Base-by-base conservation (phyloP, 2,888 invertebrate genomes). In the Eubasilissa splendida region DNA sequence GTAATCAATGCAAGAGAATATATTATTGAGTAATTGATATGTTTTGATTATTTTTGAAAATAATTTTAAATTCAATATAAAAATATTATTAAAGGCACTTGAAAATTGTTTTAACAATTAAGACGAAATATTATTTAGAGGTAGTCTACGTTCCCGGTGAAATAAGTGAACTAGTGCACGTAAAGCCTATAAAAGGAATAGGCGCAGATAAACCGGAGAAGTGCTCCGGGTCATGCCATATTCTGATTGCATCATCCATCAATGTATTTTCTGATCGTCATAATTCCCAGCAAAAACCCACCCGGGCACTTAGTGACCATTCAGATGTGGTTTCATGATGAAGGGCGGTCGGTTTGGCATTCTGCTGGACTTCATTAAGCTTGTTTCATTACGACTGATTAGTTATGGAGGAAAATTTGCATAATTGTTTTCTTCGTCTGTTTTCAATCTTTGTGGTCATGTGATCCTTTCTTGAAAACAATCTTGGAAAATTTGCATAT, bases 231-330 rank as follows among this genome's bases (percentile, higher is more conserved):
- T 81, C 89, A 87, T 88, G 89, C 89, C 88, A 83, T 82, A 82
- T 90, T 89, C 89, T 88, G 89, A 90, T 90, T 90, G 89, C 90
- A 90, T 91, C 91, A 92, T 91, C 91, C 90, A 91, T 91, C 91
- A 90, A 87, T 85, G 86, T 85, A 88, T 87, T 87, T 87, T 86
- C 86, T 85, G 86, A 85, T 85, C 87, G 87, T 85, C 87, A 87
- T 81, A 50, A 14, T 60, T 42, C 75, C 60, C 71, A 70, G 54
- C 14, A 12, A 56, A 42, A 75, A 84, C 81, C 83, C 82, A 81
- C 83, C 80, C 77, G 68, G 33, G 58, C 79, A 79, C 74, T 81
- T 68, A 77, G 74, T 71, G 82, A 71, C 77, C 73, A 85, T 85
- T 85, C 85, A 85, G 85, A 60, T 59, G 56, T 31, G 12, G 42